Conservation (phyloP, 2,888 invertebrate genomes). For the Helleia helle region DNA sequence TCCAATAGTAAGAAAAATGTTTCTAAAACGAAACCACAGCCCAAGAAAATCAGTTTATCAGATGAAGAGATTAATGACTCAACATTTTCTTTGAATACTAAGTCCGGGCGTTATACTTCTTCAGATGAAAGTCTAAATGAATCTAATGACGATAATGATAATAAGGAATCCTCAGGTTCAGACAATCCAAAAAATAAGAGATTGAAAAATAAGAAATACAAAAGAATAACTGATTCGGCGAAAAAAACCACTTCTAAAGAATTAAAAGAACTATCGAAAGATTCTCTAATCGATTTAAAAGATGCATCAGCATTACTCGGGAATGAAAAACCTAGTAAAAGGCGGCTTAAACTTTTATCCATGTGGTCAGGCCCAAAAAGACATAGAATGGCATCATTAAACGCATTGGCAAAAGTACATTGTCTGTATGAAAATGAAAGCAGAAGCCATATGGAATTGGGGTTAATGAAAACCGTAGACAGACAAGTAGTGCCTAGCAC, state of each 20-base stretch:
- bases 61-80: conserved; percentile 60
- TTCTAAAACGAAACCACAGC: conserved; percentile 40
- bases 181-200: conserved; percentile 48
- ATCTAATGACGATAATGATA: conserved; percentile 60
- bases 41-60: conserved; percentile 41
- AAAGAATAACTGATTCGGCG: conserved; percentile 48
- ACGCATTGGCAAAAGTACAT: conserved; percentile 92
- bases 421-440: conserved; percentile 93
- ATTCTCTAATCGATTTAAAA: conserved; percentile 57
- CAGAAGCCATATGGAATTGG: conserved; percentile 78
- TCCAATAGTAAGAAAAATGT: conserved; percentile 33
- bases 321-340: conserved; percentile 57
- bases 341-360: conserved; percentile 75
- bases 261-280: conserved; percentile 60
- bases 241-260: conserved; percentile 57
- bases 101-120: conserved; percentile 47
- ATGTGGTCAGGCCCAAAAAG: conserved; percentile 87
- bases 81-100: conserved; percentile 55
- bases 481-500: conserved; percentile 65
- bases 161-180: conserved; percentile 58
- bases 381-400: conserved; percentile 90
- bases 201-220: conserved; percentile 55
- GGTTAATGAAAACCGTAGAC: conserved; percentile 64
- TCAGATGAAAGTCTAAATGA: conserved; percentile 62
- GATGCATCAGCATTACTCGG: conserved; percentile 46